Evolutionary conservation across 2,113 vertebrate species (phyloP), one percentile per base, ranked within the genome.

Genomic region (Lampris incognitus): DNA sequence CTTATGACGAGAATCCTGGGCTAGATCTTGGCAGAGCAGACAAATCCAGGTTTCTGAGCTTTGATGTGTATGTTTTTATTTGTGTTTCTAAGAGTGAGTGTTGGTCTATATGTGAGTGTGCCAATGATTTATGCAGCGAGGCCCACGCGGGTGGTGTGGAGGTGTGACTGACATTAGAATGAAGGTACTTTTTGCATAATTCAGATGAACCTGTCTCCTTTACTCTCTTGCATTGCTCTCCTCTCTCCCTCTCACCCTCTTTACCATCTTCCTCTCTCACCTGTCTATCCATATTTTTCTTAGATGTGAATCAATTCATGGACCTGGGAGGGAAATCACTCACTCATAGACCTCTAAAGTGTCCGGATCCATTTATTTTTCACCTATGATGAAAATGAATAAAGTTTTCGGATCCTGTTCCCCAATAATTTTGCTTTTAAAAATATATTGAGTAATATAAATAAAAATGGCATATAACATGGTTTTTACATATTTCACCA

Each of bases 101-200:
- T 39, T 54, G 42, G 59, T 42, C n/a, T 44, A 37, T 56, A 52
- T 59, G 55, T 54, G 51, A 38, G 39, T 69, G 1, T 56, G 42
- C 38, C 42, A n/a, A 48, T 60, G 49, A 11, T 7, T 63, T 76
- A 36, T 59, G 61, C 51, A 76, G 67, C 51, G 40, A 57, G 63
- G 49, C 42, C 69, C 79, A 64, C 73, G 78, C 74, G 80, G 79
- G 83, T 82, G 66, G 69, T 77, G 73, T 72, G 72, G 56, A 82
- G 74, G 78, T 87, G 81, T 85, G 84, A 81, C 55, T 77, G 83
- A 89, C 81, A 79, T 89, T 68, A 74, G 78, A 87, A 84, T 76
- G 74, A 88, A 78, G 79, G 63, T 86, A 85, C 59, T 69, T 40
- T 64, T 56, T 92, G 88, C 90, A 92, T 92, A 81, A 92, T 92